Percentiles rank a stretch among this genome's conserved stretches.
These are phyloP conservation scores for Smithornis capensis DNA, from an alignment of 2,113 vertebrate species.

Conservation along the genomic window DNA sequence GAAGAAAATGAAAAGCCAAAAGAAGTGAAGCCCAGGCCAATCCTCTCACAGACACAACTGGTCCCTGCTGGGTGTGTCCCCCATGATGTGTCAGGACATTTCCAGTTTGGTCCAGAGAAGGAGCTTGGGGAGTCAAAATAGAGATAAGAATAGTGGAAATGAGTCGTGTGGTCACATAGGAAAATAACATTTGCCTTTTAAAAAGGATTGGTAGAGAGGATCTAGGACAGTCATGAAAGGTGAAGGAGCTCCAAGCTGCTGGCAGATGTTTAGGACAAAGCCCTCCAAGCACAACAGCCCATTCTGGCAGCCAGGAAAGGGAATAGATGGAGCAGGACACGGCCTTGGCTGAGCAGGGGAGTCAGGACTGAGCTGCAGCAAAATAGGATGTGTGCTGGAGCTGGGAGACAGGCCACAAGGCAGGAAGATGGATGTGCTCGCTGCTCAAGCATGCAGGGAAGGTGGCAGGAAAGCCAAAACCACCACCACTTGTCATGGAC, in stretches of 20 bases:
- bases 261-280: background rate
- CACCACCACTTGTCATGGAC: background rate
- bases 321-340: background rate
- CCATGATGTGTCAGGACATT: background rate
- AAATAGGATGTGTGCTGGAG: background rate
- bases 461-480: background rate
- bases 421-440: background rate
- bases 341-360: background rate
- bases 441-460: background rate
- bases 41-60: background rate
- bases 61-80: background rate
- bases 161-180: background rate
- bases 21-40: accelerated
- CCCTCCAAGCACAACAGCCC: background rate
- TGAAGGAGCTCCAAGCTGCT: background rate
- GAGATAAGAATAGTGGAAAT: background rate
- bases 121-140: background rate
- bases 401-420: background rate
- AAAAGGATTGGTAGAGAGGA: background rate
- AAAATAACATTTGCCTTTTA: background rate
- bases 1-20: too few species aligned
- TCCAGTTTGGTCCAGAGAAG: background rate
- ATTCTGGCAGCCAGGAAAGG: background rate
- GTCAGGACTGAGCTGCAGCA: background rate
- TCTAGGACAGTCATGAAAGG: background rate